Evolutionary conservation across 2,113 vertebrate species (phyloP), one percentile per base, ranked within the genome.

Genomic region (Amphilophus citrinellus): DNA sequence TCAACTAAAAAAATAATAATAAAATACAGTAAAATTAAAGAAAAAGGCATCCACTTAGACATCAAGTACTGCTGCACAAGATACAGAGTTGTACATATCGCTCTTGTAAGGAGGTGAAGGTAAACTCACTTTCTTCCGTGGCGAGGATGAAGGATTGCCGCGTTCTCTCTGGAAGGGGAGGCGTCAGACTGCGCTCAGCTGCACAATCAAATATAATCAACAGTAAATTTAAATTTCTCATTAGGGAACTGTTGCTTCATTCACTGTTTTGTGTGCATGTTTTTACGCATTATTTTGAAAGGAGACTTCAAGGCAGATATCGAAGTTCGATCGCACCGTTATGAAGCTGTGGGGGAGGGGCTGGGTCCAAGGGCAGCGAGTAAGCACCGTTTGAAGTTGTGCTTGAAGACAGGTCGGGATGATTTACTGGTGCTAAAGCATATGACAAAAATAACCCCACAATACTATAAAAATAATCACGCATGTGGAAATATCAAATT

Each of bases 111-210:
- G 9, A 20, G 30, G 24, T 22, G 18, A 58, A 11, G 50, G 30
- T 30, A 0, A 2, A 65, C 95, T 96, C 92, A 98, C 98, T 82
- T 9, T 94, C 90, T 60, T 95, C 93, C 59, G 95, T 93, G 66
- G 92, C 91, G 57, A 97, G 73, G 78, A 97, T 14, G 86, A 96
- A 97, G 1, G 97, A 97, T 42, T 97, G 97, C 0, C 93, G 95
- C 7, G 97, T 97, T 94, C 97, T 96, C 85, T 96, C 95, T 78
- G 97, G 97, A 76, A 97, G 87, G 0, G 92, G 90, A 20, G 1
- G 97, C 94, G 60, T 91, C 53, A 79, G 22, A 39, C 35, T 80
- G n/a, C 77, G n/a, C 32, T 62, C 37, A 13, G 30, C 92, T 91
- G 80, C 75, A 84, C 35, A 85, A 30, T 6, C 22, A 59, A 59